phyloP scores from a whole-genome alignment of 2,888 invertebrate genomes.

The Orthonychiurus folsomi region DNA sequence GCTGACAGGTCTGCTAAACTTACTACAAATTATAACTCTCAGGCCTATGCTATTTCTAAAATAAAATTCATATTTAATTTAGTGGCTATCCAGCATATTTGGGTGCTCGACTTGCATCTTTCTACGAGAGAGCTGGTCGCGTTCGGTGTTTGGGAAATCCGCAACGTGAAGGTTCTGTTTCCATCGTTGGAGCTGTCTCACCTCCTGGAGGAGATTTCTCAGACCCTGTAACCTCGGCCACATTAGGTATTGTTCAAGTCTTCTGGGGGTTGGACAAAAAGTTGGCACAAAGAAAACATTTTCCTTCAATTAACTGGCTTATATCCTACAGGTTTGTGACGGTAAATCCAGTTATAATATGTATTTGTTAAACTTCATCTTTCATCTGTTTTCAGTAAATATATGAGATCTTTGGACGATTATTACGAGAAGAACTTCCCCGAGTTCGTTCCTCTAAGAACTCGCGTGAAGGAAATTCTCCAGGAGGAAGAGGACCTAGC shows the following conservation, averaged over 20 bases:
- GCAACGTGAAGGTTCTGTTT: constrained; percentile 95
- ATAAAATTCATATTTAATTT: too few relatives aligned
- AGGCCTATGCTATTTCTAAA: neutral
- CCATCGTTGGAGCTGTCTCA: constrained; percentile 98
- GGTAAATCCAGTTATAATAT: neutral
- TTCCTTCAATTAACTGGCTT: constrained; percentile 99
- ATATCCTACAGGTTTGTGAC: constrained; percentile 71
- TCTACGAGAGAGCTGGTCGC: constrained; percentile 98
- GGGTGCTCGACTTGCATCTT: constrained; percentile 94
- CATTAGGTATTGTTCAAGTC: constrained; percentile 96
- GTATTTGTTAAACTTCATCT: neutral
- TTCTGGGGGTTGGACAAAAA: constrained; percentile 99
- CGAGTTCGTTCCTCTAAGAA: constrained; percentile 93
- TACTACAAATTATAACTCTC: neutral
- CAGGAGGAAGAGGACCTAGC: constrained; percentile 99
- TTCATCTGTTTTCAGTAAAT: constrained; percentile 61
- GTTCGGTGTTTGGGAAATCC: constrained; percentile 97
- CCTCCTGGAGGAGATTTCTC: constrained; percentile 99
- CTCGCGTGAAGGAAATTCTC: constrained; percentile 83
- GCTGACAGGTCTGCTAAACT: constrained; percentile 56
- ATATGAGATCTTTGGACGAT: constrained; percentile 95
- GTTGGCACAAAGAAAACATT: constrained; percentile 97
- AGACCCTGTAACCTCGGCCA: constrained; percentile 98
- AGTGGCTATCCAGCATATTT: constrained; percentile 97
- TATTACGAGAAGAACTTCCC: constrained; percentile 97